Evolutionary conservation across 2,113 vertebrate species (phyloP).

Genomic region (Mastomys coucha): DNA sequence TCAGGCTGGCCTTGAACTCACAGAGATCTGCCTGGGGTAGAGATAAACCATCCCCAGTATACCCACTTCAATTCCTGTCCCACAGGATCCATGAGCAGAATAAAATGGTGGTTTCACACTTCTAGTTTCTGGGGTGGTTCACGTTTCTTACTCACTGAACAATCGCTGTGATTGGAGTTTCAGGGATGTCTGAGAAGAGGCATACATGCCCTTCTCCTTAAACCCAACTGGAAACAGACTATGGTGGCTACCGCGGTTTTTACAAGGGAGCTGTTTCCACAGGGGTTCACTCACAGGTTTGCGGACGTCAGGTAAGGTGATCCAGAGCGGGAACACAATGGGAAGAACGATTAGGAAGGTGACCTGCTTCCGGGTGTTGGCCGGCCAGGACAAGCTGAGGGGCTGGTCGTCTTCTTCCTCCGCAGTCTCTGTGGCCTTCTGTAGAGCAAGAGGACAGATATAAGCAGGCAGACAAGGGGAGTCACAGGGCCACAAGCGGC

Average conservation of each 20-base stretch:
- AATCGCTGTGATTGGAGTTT: background rate
- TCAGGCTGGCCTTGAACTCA: background rate
- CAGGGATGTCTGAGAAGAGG: background rate
- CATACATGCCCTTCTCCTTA: background rate
- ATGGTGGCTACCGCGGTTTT: background rate
- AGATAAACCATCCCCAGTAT: background rate
- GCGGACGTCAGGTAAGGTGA: constrained; percentile 95
- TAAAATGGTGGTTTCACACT: background rate
- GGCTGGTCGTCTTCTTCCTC: constrained; percentile 93
- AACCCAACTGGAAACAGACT: background rate
- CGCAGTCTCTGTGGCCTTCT: constrained; percentile 86
- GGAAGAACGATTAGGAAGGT: constrained; percentile 95
- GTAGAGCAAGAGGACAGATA: constrained; percentile 33
- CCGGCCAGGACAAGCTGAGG: constrained; percentile 95
- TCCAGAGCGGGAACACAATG: constrained; percentile 95
- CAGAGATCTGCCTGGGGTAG: background rate
- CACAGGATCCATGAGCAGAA: background rate
- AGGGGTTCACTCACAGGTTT: constrained; percentile 90
- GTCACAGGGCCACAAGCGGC: too few relatives aligned
- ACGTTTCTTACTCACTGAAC: background rate
- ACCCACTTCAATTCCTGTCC: background rate
- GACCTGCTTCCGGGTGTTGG: constrained; percentile 91
- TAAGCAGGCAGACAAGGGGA: background rate
- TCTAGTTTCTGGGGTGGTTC: background rate
- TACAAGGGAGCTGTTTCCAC: background rate